These are phyloP conservation scores for Neosilurus hyrtlii DNA, from an alignment of 2,797 vertebrate genomes.

Conservation along the genomic window DNA sequence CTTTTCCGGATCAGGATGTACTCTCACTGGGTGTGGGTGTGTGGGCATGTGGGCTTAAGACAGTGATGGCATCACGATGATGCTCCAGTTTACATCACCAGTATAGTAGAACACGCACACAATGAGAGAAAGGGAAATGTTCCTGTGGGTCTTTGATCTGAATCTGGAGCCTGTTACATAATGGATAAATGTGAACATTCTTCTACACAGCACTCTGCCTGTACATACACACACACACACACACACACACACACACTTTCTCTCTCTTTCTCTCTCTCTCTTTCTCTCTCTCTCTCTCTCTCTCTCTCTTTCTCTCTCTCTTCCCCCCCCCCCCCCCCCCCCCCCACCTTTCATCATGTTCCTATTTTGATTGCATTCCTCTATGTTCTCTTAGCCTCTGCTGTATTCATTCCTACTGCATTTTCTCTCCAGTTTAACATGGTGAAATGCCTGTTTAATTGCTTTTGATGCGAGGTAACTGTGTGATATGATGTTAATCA, in stretches of 20 bases:
- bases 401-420: neutral
- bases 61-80: constrained; percentile 36
- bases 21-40: constrained; percentile 27
- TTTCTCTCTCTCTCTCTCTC: neutral
- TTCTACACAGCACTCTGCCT: constrained; percentile 7
- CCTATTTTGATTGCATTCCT: neutral
- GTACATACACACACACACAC: no score
- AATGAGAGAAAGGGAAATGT: constrained; percentile 20
- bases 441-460: neutral
- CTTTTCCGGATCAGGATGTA: constrained; percentile 36
- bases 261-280: neutral
- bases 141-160: constrained; percentile 23
- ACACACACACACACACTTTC: no score
- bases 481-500: neutral
- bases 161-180: constrained; percentile 46
- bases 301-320: constrained; percentile 1
- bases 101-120: constrained; percentile 1
- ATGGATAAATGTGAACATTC: constrained; percentile 33
- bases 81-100: constrained; percentile 36
- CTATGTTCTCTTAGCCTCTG: neutral
- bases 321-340: neutral
- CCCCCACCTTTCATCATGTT: neutral
- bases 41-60: constrained; percentile 41
- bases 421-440: neutral
- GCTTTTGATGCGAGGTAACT: neutral